Base-by-base conservation (phyloP, 2,113 vertebrate genomes). In the Nibea coibor region DNA sequence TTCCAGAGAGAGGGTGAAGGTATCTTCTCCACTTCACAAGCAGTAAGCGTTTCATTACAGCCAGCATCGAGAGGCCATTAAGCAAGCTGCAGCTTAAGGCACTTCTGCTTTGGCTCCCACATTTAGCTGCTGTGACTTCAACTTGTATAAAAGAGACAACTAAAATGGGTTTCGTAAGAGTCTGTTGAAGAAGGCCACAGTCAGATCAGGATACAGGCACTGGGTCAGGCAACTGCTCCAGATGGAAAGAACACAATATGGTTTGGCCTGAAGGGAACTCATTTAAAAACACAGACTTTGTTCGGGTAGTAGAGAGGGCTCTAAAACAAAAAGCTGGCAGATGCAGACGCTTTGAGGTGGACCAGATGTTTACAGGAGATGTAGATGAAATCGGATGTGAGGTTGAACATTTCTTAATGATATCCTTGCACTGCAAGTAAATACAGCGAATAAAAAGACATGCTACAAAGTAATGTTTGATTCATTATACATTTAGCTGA, bases 261-360 rank as follows among this genome's bases (percentile, higher is more conserved):
- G 57, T 65, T 83, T 80, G 73, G 73, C 83, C 82, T 70, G 56
- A 64, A 64, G 81, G 80, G 56, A 84, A 75, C 68, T 84, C 11
- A 85, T 84, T 79, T 81, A 51, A 62, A 64, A 81, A 80, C 39
- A 63, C 53, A 72, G 67, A 66, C 66, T 81, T 54, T 68, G 69
- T 70, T 76, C 4, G 1, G 64, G 61, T 0, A 28, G 50, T 8
- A 14, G 22, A 62, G 51, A 51, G 61, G 20, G 69, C 24, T 24
- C 5, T 16, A 22, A 76, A 76, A 71, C 39, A 79, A 75, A 77
- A 28, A 42, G 54, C 69, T 67, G 72, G 64, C 50, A 9, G 54
- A 74, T 57, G 62, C 80, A 65, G 42, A 82, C 1, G 22, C 62
- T 87, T 56, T 69, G 74, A 63, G 56, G 63, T 28, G 35, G 1